Percentiles rank a stretch among this genome's conserved stretches.
Evolutionary conservation across 2,797 vertebrate genomes (phyloP).

Genomic region (Notolepis coatsorum): DNA sequence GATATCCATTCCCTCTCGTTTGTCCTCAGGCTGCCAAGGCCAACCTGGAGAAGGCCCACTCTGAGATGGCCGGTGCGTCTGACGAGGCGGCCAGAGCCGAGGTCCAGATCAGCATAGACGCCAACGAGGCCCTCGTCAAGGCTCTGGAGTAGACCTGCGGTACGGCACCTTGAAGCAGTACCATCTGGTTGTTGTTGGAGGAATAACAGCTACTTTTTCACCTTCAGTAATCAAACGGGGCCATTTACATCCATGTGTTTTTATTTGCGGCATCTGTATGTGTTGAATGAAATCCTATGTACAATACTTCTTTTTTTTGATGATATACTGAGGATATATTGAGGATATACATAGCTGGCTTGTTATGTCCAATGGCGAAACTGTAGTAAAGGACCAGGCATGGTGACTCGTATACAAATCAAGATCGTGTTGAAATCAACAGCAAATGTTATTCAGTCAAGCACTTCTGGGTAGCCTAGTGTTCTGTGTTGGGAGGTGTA

Average conservation of each 20-base stretch:
- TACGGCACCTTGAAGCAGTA: constrained; percentile 19
- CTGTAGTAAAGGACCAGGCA: no score
- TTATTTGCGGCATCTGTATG: no score
- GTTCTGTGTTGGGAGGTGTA: not conserved
- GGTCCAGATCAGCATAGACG: constrained; percentile 91
- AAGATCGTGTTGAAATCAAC: not conserved
- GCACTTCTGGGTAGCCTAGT: not conserved
- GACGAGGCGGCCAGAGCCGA: constrained; percentile 88
- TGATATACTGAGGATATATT: no score
- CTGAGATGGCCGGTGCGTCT: constrained; percentile 73
- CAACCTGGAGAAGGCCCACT: constrained; percentile 92
- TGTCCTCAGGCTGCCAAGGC: constrained; percentile 85
- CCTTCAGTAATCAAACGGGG: not conserved
- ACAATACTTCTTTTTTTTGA: no score
- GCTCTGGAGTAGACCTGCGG: constrained; percentile 87
- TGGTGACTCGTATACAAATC: no score
- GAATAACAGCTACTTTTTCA: not conserved
- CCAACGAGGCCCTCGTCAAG: constrained; percentile 94
- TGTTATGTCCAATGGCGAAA: no score
- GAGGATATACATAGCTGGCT: no score
- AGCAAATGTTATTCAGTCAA: not conserved
- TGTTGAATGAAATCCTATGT: no score
- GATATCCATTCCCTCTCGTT: not conserved
- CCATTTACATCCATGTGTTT: not conserved
- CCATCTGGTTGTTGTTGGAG: not conserved